phyloP scores from a whole-genome alignment of 2,113 vertebrate genomes.

The Beaufortia kweichowensis region DNA sequence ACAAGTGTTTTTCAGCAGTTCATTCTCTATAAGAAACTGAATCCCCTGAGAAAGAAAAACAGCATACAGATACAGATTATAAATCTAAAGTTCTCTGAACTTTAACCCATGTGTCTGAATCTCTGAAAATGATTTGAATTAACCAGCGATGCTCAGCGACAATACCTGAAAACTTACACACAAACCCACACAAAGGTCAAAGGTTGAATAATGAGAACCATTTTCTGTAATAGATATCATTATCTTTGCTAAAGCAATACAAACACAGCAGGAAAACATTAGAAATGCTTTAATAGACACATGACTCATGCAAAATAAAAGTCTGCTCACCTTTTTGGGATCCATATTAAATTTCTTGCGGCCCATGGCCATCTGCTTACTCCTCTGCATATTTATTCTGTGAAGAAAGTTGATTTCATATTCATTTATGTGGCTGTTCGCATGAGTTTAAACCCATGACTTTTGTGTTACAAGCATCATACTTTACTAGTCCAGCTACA shows the following conservation, averaged over 20 bases:
- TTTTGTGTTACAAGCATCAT: too few relatives aligned
- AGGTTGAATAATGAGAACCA: not conserved
- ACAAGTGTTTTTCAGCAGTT: constrained; percentile 88
- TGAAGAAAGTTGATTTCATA: constrained; percentile 22
- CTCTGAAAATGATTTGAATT: not conserved
- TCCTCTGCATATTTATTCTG: constrained; percentile 98
- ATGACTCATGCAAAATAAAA: not conserved
- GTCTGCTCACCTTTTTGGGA: constrained; percentile 89
- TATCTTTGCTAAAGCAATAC: not conserved
- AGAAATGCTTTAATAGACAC: not conserved
- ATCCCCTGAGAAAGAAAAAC: constrained; percentile 80
- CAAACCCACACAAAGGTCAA: not conserved
- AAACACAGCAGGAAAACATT: not conserved
- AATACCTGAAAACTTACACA: not conserved
- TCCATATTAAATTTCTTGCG: constrained; percentile 99
- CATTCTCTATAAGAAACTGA: constrained; percentile 89
- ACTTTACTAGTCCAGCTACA: too few relatives aligned
- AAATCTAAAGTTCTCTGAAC: not conserved
- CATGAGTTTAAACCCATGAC: too few relatives aligned
- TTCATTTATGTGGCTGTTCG: too few relatives aligned
- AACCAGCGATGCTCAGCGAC: not conserved
- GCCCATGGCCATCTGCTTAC: constrained; percentile 96
- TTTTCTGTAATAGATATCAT: not conserved
- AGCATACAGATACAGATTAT: not conserved
- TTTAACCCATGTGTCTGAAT: not conserved